These are phyloP conservation scores for Chiloscyllium plagiosum DNA, from an alignment of 2,113 vertebrate genomes.

Conservation along the genomic window DNA sequence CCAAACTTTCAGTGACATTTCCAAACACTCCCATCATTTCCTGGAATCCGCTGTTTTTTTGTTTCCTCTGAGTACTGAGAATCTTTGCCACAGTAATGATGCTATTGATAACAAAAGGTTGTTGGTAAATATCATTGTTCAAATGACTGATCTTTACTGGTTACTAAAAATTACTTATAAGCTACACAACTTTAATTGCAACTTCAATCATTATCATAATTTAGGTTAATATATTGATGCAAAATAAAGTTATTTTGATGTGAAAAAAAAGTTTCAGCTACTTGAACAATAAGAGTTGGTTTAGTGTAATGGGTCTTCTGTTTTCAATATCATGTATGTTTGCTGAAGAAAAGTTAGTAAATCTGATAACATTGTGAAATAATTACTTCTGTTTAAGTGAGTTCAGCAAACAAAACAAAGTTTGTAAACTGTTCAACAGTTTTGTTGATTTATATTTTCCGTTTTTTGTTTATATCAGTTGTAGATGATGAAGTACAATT, in stretches of 20 bases:
- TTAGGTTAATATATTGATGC: neutral
- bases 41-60: neutral
- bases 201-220: neutral
- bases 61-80: neutral
- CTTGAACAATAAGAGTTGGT: neutral
- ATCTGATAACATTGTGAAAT: neutral
- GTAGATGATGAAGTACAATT: neutral
- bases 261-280: neutral
- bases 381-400: neutral
- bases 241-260: neutral
- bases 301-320: neutral
- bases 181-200: neutral
- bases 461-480: neutral
- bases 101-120: neutral
- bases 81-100: neutral
- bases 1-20: neutral
- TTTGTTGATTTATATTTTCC: neutral
- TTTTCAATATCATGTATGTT: too few relatives aligned
- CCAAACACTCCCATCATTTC: neutral
- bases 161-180: neutral
- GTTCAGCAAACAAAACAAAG: neutral
- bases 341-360: neutral
- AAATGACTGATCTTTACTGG: neutral
- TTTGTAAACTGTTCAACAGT: neutral
- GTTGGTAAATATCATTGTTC: neutral